Conservation (phyloP, 2,888 invertebrate species). For the Ditylenchus weischeri region DNA sequence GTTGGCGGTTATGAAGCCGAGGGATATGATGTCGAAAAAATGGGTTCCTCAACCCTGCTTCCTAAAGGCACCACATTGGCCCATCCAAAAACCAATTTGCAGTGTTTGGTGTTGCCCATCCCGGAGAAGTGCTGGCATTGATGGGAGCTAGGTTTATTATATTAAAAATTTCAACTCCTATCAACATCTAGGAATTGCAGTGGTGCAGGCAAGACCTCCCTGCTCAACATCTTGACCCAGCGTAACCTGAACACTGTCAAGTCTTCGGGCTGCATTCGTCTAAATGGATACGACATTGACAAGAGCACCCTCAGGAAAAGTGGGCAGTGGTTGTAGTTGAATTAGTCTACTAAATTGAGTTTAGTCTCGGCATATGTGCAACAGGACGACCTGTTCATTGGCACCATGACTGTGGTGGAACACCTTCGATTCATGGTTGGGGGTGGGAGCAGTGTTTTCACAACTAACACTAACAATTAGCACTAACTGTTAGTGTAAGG, state of each 20-base stretch:
- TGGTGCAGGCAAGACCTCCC: constrained; percentile 78
- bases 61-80: too few relatives aligned
- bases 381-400: constrained; percentile 84
- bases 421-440: constrained; percentile 66
- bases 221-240: constrained; percentile 80
- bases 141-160: constrained; percentile 42
- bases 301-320: constrained; percentile 21
- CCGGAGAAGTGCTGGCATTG: constrained; percentile 50
- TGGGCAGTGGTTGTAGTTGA: not conserved
- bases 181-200: constrained; percentile 11
- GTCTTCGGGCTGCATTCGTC: constrained; percentile 32
- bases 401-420: constrained; percentile 78
- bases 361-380: constrained; percentile 73
- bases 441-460: too few relatives aligned
- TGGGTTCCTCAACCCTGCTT: too few relatives aligned
- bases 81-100: constrained; percentile 11
- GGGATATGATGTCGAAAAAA: too few relatives aligned
- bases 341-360: not conserved
- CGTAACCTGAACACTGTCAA: constrained; percentile 60
- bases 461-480: too few relatives aligned
- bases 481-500: too few relatives aligned
- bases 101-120: constrained; percentile 49
- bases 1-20: too few relatives aligned
- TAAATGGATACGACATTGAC: constrained; percentile 41
- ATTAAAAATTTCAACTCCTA: not conserved